Conservation (phyloP, 53 echinoderm and acorn worm genomes). For the Apostichopus leukothele region DNA sequence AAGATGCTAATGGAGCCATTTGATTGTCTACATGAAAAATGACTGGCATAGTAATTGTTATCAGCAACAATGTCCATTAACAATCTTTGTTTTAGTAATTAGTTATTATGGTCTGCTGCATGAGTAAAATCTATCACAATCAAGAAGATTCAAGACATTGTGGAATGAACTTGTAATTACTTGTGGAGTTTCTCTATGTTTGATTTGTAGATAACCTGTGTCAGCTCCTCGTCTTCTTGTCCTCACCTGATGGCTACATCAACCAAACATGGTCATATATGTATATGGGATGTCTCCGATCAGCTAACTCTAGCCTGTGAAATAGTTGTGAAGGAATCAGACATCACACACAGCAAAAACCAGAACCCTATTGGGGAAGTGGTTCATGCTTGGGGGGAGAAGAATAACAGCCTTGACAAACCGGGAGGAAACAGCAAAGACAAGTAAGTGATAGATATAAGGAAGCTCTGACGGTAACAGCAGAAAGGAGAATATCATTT, state of each 20-base stretch:
- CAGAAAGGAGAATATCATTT: too few relatives aligned
- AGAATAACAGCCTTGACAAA: constrained; percentile 51
- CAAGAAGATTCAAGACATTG: too few relatives aligned
- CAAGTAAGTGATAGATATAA: constrained; percentile 44
- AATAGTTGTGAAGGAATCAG: constrained; percentile 19
- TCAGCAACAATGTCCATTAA: too few relatives aligned
- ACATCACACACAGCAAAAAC: constrained; percentile 2
- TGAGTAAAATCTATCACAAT: too few relatives aligned
- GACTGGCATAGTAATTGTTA: too few relatives aligned
- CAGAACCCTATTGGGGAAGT: constrained; percentile 40
- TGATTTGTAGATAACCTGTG: constrained; percentile 73
- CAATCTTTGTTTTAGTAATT: too few relatives aligned
- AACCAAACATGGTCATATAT: constrained; percentile 75
- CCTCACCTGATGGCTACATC: constrained; percentile 82
- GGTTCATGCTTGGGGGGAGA: constrained; percentile 70
- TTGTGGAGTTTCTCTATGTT: not conserved
- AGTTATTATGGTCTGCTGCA: too few relatives aligned
- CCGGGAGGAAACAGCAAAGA: constrained; percentile 48
- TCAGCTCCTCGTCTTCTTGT: constrained; percentile 69
- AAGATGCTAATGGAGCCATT: not conserved
- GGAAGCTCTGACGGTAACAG: too few relatives aligned
- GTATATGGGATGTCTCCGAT: constrained; percentile 90
- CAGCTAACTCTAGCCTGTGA: constrained; percentile 77
- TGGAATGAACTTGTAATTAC: too few relatives aligned
- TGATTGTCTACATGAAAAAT: not conserved